These are phyloP conservation scores for Syngnathoides biaculeatus DNA, from an alignment of 2,113 vertebrate species.

Conservation along the genomic window DNA sequence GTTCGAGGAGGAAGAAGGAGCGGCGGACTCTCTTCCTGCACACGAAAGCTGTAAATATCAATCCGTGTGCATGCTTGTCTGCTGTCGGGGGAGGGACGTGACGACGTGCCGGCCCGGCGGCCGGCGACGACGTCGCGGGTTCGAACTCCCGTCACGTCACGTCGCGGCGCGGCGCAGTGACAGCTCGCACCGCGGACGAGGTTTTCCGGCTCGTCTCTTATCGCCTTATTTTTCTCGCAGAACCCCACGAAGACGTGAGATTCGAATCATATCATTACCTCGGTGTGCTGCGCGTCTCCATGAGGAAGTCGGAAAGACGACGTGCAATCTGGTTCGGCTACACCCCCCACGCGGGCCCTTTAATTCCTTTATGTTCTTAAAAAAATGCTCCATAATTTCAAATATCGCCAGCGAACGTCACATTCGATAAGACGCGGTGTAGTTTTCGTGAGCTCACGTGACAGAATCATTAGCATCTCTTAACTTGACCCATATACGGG, in stretches of 20 bases:
- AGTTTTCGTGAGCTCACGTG: conserved; percentile 1
- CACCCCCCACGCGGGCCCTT: not conserved
- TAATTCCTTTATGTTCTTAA: not conserved
- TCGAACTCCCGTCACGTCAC: conserved; percentile 57
- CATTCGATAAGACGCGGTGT: not conserved
- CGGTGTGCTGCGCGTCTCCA: not conserved
- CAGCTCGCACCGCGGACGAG: conserved; percentile 71
- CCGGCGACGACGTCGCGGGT: conserved; percentile 58
- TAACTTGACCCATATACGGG: conserved; percentile 42
- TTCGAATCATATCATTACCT: not conserved
- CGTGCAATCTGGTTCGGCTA: not conserved
- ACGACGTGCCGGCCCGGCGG: conserved; percentile 1
- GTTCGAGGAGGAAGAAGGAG: conserved; percentile 65
- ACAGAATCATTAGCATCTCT: conserved; percentile 5
- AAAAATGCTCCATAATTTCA: not conserved
- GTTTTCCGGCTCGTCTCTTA: conserved; percentile 35
- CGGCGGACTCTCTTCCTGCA: conserved; percentile 9
- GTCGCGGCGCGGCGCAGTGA: conserved; percentile 40
- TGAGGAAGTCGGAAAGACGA: conserved; percentile 1
- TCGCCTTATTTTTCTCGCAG: not conserved
- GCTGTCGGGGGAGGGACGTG: conserved; percentile 2
- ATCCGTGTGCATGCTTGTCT: conserved; percentile 12
- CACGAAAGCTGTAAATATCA: conserved; percentile 29
- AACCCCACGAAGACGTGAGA: not conserved
- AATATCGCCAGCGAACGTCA: conserved; percentile 1